Percentiles rank a stretch among this genome's conserved stretches.
phyloP scores from a whole-genome alignment of 2,113 vertebrate species.

The Albula goreensis region DNA sequence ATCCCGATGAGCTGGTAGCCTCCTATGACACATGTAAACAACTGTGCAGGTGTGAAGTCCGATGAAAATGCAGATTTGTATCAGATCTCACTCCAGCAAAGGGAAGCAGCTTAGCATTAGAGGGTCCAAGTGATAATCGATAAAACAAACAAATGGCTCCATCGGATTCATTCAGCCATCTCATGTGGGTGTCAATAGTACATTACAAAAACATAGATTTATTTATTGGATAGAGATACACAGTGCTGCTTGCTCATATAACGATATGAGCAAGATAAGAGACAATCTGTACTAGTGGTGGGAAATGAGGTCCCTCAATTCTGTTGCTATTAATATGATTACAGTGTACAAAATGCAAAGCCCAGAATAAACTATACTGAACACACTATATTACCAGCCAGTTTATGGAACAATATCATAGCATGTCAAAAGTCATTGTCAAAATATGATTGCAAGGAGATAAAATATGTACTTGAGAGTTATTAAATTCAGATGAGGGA shows the following conservation, averaged over 20 bases:
- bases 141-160: conserved; percentile 52
- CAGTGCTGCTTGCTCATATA: not conserved
- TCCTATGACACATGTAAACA: conserved; percentile 9
- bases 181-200: conserved; percentile 42
- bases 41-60: conserved; percentile 8
- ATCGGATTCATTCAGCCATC: conserved; percentile 38
- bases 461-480: not conserved
- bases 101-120: conserved; percentile 27
- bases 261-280: not conserved
- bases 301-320: not conserved
- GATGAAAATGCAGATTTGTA: conserved; percentile 30
- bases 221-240: conserved; percentile 46
- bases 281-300: not conserved
- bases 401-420: not conserved
- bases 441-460: not conserved
- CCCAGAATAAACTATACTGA: not conserved
- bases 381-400: not conserved
- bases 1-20: not conserved
- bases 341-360: not conserved
- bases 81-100: conserved; percentile 3
- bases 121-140: conserved; percentile 52
- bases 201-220: conserved; percentile 37
- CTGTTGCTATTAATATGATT: not conserved
- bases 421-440: not conserved
- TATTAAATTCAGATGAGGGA: not conserved